A percentile compares a stretch with the other conserved stretches of the same genome.
Conservation (phyloP, 2,113 vertebrate genomes). For the Tinamus guttatus region DNA sequence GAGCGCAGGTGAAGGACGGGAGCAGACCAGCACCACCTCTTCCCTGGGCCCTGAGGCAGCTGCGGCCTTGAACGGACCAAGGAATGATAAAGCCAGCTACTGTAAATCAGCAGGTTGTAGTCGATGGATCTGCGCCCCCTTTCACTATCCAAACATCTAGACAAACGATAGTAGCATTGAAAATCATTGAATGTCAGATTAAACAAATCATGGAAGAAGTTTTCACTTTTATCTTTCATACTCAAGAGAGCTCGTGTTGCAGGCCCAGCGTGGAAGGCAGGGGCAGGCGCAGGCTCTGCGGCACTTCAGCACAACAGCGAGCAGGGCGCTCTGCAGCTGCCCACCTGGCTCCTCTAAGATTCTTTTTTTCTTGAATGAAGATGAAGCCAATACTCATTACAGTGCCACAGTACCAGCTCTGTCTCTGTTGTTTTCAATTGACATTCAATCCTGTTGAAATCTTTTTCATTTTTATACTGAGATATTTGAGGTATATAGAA, state of each 20-base stretch:
- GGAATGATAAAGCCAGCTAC: neutral
- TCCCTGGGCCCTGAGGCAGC: neutral
- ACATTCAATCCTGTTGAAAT: neutral
- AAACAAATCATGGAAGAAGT: neutral
- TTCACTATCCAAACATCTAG: neutral
- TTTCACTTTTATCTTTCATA: neutral
- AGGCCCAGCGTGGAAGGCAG: neutral
- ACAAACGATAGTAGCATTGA: neutral
- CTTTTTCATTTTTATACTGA: neutral
- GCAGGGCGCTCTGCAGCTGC: neutral
- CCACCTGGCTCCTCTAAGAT: neutral
- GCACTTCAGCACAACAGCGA: neutral
- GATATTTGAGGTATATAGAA: neutral
- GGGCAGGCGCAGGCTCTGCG: neutral
- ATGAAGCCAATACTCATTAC: neutral
- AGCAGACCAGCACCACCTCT: neutral
- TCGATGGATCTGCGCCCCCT: neutral
- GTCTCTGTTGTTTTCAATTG: neutral
- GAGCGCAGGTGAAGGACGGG: neutral
- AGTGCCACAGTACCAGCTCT: neutral
- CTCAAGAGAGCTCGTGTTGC: neutral
- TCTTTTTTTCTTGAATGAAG: neutral
- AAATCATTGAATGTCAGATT: neutral
- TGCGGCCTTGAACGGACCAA: neutral
- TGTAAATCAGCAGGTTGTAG: neutral